These are phyloP conservation scores for Drosophila flavopinicola DNA, from an alignment of 2,888 invertebrate species.

Conservation along the genomic window DNA sequence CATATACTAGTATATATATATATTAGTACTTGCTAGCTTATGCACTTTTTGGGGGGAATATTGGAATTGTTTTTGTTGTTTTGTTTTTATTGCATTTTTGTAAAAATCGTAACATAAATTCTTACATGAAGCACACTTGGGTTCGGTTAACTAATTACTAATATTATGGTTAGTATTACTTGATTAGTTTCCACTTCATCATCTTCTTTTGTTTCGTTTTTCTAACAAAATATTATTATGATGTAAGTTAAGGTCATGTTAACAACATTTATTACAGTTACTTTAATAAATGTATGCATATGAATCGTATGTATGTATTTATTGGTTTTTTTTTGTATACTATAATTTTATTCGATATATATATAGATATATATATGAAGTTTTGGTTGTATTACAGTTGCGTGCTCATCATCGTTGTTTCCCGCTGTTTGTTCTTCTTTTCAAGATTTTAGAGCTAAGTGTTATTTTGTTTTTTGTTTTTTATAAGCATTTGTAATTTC, in stretches of 20 bases:
- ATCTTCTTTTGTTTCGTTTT: constrained; percentile 25
- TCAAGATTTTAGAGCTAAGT: constrained; percentile 38
- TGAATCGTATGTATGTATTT: constrained; percentile 21
- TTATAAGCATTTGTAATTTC: constrained; percentile 47
- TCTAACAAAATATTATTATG: constrained; percentile 63
- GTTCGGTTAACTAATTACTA: constrained; percentile 69
- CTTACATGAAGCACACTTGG: constrained; percentile 83
- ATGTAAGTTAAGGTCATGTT: constrained; percentile 35
- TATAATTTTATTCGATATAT: constrained; percentile 17
- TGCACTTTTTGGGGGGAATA: constrained; percentile 18
- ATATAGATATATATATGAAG: constrained; percentile 33
- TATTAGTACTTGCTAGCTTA: constrained; percentile 40
- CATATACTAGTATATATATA: constrained; percentile 48
- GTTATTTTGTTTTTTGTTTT: constrained; percentile 34
- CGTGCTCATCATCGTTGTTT: constrained; percentile 72
- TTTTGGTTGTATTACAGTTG: constrained; percentile 70
- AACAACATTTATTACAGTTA: constrained; percentile 59
- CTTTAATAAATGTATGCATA: constrained; percentile 30
- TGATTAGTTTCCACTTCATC: constrained; percentile 23
- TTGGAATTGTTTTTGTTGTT: constrained; percentile 31
- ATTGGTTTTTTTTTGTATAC: constrained; percentile 4
- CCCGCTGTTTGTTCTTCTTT: constrained; percentile 55
- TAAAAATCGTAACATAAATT: constrained; percentile 73
- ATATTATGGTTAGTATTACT: constrained; percentile 38
- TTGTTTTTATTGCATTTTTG: constrained; percentile 48